Evolutionary conservation across 92 coral and sea anemone species (phyloP), one percentile per base, ranked within the genome.

Genomic region (Metridium senile): DNA sequence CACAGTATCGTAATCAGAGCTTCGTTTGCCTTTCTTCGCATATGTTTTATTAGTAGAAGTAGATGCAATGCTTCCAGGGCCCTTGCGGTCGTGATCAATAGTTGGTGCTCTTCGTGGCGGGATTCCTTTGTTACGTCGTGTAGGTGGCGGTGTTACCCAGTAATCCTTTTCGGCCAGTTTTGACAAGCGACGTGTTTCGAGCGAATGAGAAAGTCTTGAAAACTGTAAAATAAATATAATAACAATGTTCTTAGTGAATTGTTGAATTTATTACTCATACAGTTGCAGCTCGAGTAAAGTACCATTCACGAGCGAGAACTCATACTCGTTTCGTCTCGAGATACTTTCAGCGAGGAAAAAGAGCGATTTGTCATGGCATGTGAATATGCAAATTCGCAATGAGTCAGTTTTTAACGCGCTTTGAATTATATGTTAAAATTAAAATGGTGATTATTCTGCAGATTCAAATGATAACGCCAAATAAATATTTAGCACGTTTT

Each of bases 1-100:
- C 2, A 83, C 87, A 30, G 70, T 61, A 10, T 73, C 69, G 57
- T 78, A 82, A 21, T 87, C 88, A 56, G 87, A 65, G 33, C 80
- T 79, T 43, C 75, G 47, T 63, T 78, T 68, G 22, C 76, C 70
- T 58, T 58, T 63, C 57, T 73, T 73, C 1, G 33, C 56, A 34
- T 29, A 73, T 17, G 47, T 62, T 34, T 58, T 58, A 10, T 52
- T 32, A 34, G 53, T 9, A 21, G 68, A 58, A 16, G 54, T 9
- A 45, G 67, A 31, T 11, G 23, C 58, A 54, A 22, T 43, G 1
- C 47, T 19, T 17, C 70, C 57, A 26, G 53, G 69, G 49, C 49
- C 13, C 6, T 39, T 6, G 13, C 13, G 13, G 49, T 39, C 49
- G 6, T 39, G n/a, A 18, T 29, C 35, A 4, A 16, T 27, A 1